A percentile compares a stretch with the other conserved stretches of the same genome.
Evolutionary conservation across 2,797 vertebrate genomes (phyloP).

Genomic region (Gallinago nigripennis): DNA sequence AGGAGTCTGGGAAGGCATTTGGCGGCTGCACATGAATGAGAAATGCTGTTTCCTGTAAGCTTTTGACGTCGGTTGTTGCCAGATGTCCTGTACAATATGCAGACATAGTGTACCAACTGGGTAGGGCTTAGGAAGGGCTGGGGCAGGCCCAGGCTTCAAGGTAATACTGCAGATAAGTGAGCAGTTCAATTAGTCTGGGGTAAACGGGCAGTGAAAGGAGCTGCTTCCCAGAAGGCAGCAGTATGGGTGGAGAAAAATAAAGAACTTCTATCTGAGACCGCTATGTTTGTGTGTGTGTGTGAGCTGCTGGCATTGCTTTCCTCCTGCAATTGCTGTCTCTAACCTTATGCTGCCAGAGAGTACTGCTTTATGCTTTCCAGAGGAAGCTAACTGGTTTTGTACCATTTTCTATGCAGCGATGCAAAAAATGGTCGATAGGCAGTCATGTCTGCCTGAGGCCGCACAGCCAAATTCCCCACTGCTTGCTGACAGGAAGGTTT

Average conservation of each 20-base stretch:
- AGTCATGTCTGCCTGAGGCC: neutral
- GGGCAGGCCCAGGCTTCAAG: neutral
- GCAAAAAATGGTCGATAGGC: neutral
- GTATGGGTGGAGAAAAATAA: neutral
- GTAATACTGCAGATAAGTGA: neutral
- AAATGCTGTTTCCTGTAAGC: neutral
- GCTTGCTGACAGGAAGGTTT: neutral
- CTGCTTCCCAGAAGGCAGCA: neutral
- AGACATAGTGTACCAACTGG: neutral
- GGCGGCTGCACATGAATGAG: neutral
- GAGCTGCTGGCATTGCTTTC: neutral
- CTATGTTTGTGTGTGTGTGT: rapidly evolving
- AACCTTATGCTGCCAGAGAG: neutral
- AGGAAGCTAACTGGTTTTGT: neutral
- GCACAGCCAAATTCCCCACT: neutral
- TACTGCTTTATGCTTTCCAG: neutral
- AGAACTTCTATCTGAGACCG: neutral
- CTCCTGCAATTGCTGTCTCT: neutral
- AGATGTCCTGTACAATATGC: neutral
- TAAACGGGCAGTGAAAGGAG: neutral
- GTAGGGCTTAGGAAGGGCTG: neutral
- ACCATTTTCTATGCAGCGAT: neutral
- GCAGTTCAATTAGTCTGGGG: neutral
- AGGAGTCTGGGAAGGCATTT: neutral
- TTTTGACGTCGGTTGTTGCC: neutral